A percentile compares a stretch with the other conserved stretches of the same genome.
These are phyloP conservation scores for Matsumurasca onukii DNA, from an alignment of 1,140 invertebrate genomes.

Conservation along the genomic window DNA sequence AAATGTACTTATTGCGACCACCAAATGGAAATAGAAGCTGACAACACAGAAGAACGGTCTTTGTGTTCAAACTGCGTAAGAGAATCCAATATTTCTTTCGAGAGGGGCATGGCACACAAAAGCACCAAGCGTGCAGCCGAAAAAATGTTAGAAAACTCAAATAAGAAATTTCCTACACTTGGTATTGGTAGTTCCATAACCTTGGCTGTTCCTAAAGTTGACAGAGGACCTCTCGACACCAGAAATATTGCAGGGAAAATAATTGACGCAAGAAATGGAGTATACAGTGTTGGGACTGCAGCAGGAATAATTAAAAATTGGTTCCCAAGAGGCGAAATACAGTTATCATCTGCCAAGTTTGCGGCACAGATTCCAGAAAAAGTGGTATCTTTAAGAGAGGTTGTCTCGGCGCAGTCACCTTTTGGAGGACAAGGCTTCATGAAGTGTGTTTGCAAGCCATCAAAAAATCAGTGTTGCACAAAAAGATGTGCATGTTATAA, in stretches of 20 bases:
- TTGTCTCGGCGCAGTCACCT: conserved; percentile 1
- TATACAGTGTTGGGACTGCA: no score
- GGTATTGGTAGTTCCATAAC: conserved; percentile 3
- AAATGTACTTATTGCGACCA: conserved; percentile 1
- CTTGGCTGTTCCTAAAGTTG: conserved; percentile 2
- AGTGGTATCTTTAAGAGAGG: conserved; percentile 3
- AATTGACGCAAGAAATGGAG: conserved; percentile 3
- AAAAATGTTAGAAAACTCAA: conserved; percentile 2
- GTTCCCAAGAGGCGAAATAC: conserved; percentile 2
- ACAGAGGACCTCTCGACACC: conserved; percentile 1
- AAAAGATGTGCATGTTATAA: conserved; percentile 2
- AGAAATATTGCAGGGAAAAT: conserved; percentile 4
- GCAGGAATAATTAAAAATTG: conserved; percentile 6
- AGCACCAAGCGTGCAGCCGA: conserved; percentile 1
- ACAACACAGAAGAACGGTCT: no score
- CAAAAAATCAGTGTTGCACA: conserved; percentile 1
- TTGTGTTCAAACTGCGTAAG: no score
- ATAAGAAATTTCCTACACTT: no score
- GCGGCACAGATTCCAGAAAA: background rate
- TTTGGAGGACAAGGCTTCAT: conserved; percentile 2
- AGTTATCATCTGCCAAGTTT: conserved; percentile 3
- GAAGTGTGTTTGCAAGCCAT: conserved; percentile 2
- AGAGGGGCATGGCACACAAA: conserved; percentile 1
- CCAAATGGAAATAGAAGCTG: conserved; percentile 3
- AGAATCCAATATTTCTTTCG: conserved; percentile 1